These are phyloP conservation scores for Cetonia aurata DNA, from an alignment of 2,888 invertebrate species.

Conservation along the genomic window DNA sequence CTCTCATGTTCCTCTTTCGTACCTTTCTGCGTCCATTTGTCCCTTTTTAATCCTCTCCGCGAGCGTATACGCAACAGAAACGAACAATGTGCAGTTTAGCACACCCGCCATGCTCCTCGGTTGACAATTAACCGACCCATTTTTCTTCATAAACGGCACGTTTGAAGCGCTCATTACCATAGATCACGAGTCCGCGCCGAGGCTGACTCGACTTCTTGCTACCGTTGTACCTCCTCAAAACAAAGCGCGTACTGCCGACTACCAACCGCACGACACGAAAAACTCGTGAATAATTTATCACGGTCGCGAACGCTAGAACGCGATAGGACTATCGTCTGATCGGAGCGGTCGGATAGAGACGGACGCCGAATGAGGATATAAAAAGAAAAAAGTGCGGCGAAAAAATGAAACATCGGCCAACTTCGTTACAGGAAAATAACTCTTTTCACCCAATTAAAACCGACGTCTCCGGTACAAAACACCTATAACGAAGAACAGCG, in stretches of 20 bases:
- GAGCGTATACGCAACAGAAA: conserved; percentile 8
- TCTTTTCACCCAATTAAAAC: conserved; percentile 55
- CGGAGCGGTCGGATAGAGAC: conserved; percentile 6
- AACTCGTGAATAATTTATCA: conserved; percentile 41
- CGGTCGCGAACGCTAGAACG: conserved; percentile 3
- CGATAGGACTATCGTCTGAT: background rate
- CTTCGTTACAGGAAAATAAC: conserved; percentile 52
- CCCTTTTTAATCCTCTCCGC: background rate
- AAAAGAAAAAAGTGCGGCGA: conserved; percentile 41
- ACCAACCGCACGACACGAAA: conserved; percentile 40
- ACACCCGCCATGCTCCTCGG: conserved; percentile 10
- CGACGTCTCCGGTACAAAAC: conserved; percentile 52
- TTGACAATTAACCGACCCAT: conserved; percentile 40
- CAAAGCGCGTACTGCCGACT: conserved; percentile 27
- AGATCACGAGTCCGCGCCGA: conserved; percentile 5
- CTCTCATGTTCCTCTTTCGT: too few species aligned
- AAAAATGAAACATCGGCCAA: conserved; percentile 41
- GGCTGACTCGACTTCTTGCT: conserved; percentile 7
- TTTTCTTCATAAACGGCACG: conserved; percentile 40
- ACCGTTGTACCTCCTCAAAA: conserved; percentile 18
- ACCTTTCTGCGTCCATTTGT: too few species aligned
- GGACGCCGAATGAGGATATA: conserved; percentile 3
- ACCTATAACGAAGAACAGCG: conserved; percentile 50
- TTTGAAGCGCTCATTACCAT: conserved; percentile 40
- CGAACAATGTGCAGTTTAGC: conserved; percentile 33